phyloP scores from a whole-genome alignment of 1,140 invertebrate genomes.

The Leptonema lineaticorne region DNA sequence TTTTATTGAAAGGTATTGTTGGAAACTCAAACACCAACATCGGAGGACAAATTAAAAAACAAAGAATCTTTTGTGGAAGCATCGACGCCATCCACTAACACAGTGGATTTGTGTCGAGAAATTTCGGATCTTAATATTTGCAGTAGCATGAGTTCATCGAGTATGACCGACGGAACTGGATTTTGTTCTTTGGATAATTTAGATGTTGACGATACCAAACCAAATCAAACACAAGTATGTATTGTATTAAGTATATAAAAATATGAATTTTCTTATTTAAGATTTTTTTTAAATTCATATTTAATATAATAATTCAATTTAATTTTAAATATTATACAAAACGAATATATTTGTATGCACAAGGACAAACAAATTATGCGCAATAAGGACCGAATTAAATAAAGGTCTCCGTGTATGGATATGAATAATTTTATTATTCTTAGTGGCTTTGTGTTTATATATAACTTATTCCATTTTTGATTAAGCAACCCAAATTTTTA shows the following conservation, averaged over 20 bases:
- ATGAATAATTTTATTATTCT: too few relatives aligned
- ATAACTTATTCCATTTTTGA: too few relatives aligned
- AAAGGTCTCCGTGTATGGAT: too few relatives aligned
- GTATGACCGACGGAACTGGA: conserved; percentile 21
- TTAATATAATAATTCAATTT: too few relatives aligned
- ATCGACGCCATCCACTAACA: conserved; percentile 10
- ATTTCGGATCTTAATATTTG: conserved; percentile 30
- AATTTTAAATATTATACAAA: too few relatives aligned
- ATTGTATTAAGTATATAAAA: background rate
- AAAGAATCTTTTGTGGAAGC: conserved; percentile 18
- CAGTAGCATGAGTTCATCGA: conserved; percentile 33
- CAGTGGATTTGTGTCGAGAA: conserved; percentile 22
- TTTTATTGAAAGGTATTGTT: conserved; percentile 37
- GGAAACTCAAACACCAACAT: conserved; percentile 29
- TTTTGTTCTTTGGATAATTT: conserved; percentile 25
- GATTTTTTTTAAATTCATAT: too few relatives aligned
- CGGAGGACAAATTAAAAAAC: conserved; percentile 21
- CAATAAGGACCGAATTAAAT: too few relatives aligned
- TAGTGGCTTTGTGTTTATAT: too few relatives aligned
- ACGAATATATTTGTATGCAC: too few relatives aligned
- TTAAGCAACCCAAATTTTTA: too few relatives aligned
- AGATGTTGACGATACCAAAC: conserved; percentile 9
- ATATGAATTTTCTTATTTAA: too few relatives aligned
- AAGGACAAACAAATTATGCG: too few relatives aligned
- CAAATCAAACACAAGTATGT: background rate